Percentiles rank a stretch among this genome's conserved stretches.
Conservation (phyloP, 2,888 invertebrate species). For the Microctonus hyperodae region DNA sequence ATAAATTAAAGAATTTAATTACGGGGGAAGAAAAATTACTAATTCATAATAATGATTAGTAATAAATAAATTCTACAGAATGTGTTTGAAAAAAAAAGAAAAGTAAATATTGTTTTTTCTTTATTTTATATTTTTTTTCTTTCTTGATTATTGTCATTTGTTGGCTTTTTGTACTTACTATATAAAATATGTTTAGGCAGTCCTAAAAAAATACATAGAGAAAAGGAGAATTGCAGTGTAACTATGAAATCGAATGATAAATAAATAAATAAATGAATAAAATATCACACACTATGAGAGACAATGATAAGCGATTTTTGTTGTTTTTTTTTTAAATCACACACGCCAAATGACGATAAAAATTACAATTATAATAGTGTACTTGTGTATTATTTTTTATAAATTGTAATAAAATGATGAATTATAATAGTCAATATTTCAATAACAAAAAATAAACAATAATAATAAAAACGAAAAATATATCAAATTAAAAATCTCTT, state of each 20-base stretch:
- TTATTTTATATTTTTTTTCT: background rate
- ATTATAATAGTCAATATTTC: background rate
- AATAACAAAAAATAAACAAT: background rate
- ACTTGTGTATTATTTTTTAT: background rate
- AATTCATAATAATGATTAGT: background rate
- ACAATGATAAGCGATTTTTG: constrained; percentile 15
- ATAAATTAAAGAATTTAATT: background rate
- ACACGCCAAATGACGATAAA: background rate
- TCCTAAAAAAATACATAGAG: constrained; percentile 58
- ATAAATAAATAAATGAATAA: constrained; percentile 20
- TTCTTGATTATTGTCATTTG: constrained; percentile 13
- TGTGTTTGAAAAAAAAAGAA: background rate
- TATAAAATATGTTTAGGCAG: constrained; percentile 60
- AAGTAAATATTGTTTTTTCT: constrained; percentile 9
- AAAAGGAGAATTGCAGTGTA: constrained; percentile 43
- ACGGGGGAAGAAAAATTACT: background rate
- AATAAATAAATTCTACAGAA: constrained; percentile 1
- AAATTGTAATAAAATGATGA: background rate
- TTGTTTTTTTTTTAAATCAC: background rate
- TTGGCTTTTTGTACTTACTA: constrained; percentile 54
- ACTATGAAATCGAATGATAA: constrained; percentile 28
- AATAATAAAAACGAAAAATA: background rate
- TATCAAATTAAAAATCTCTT: background rate
- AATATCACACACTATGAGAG: constrained; percentile 27
- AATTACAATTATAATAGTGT: background rate